Base-by-base conservation (phyloP, 64 coral and sea anemone species). In the Montipora efflorescens region DNA sequence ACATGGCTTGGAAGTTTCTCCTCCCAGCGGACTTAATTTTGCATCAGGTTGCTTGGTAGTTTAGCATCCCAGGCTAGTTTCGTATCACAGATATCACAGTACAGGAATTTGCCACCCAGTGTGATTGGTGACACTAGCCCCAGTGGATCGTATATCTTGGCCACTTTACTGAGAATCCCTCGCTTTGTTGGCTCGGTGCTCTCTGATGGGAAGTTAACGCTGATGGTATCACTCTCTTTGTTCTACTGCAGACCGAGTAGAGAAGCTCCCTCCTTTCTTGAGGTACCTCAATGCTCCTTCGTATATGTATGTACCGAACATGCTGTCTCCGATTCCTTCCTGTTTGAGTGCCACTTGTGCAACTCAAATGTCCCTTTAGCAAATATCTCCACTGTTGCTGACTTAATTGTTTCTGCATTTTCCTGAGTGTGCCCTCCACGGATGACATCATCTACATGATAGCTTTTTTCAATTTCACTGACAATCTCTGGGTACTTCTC, bases 21-120 rank as follows among this genome's bases (percentile, higher is more conserved):
- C 52, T 83, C 80, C 80, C 80, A 83, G 19, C 61, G 14, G 61
- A 43, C 9, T 52, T 18, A 83, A 23, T 20, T 58, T 43, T 66
- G 52, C 80, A 66, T 66, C 50, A 83, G 80, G 11, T 66, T 44
- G 80, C 61, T 66, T 83, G 80, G 48, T 59, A 83, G 51, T 59
- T n/a, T 59, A 12, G 80, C 52, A 43, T 83, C 80, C 80, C 80
- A 83, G 80, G 80, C 51, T 61, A 83, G n/a, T 59, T 44, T 58
- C 16, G 52, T 21, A 43, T 83, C 80, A 22, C 80, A 83, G 52
- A n/a, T 43, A 7, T 83, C 80, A 10, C 80, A 50, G 61, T 64
- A 64, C 61, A 64, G 61, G 9, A 64, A 64, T 64, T 64, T 64
- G 61, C 61, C 61, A 14, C 61, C 61, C 14, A 15, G 9, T 15